These are phyloP conservation scores for Muscicapa striata DNA, from an alignment of 2,797 vertebrate genomes.

Conservation along the genomic window DNA sequence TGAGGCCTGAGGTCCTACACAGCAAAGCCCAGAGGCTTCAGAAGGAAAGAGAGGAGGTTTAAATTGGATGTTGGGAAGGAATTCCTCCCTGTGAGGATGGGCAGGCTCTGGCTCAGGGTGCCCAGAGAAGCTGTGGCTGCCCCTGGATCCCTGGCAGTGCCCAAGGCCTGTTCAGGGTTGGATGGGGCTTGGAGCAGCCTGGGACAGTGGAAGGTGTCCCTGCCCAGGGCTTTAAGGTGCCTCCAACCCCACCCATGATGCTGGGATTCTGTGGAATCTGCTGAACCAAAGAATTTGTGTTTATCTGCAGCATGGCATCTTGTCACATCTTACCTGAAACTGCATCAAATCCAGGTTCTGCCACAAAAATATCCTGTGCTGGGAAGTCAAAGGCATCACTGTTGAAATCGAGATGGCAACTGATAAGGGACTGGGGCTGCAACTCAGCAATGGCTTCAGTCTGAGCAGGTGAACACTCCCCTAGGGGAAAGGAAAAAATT, in stretches of 20 bases:
- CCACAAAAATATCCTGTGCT: slow-evolving; percentile 81
- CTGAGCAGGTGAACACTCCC: slow-evolving; percentile 85
- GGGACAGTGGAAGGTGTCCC: neutral
- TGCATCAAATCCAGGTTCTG: slow-evolving; percentile 84
- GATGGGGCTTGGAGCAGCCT: neutral
- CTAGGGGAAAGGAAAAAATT: slow-evolving; percentile 61
- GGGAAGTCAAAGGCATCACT: slow-evolving; percentile 81
- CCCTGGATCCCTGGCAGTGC: neutral
- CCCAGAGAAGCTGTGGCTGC: neutral
- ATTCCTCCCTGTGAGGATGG: neutral
- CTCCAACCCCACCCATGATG: neutral
- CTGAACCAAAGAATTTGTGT: neutral
- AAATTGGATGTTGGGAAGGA: neutral
- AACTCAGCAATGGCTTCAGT: slow-evolving; percentile 79
- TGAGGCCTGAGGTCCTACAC: neutral
- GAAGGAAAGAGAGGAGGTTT: neutral
- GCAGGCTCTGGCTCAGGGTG: neutral
- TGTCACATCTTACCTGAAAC: slow-evolving; percentile 76
- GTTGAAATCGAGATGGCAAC: slow-evolving; percentile 86
- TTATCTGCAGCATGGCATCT: neutral
- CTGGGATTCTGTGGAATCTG: neutral
- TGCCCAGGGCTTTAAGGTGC: neutral
- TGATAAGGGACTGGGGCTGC: slow-evolving; percentile 83
- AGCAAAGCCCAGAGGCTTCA: neutral
- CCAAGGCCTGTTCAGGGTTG: neutral